Evolutionary conservation across 2,888 invertebrate species (phyloP).

Genomic region (Mactromeris polynyma): DNA sequence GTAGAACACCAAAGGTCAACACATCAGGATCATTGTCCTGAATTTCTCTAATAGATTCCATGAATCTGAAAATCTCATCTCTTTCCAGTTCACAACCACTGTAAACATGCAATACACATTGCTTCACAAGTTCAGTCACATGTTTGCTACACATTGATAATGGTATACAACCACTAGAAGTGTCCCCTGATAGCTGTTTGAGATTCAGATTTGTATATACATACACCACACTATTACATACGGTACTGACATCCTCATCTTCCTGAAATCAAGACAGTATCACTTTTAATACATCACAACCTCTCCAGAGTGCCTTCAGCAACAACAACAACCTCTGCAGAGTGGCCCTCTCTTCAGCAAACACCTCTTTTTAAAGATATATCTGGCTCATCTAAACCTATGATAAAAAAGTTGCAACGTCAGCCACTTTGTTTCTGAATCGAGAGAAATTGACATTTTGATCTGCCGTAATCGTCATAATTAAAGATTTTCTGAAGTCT

Average conservation of each 20-base stretch:
- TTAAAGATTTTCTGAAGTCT: too few species aligned
- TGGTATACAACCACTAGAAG: neutral
- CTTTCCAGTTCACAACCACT: neutral
- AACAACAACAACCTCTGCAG: too few species aligned
- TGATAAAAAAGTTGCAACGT: too few species aligned
- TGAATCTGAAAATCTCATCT: neutral
- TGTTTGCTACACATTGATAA: neutral
- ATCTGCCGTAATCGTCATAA: too few species aligned
- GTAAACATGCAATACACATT: constrained; percentile 76
- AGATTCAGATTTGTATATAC: neutral
- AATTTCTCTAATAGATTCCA: neutral
- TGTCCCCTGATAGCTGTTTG: neutral
- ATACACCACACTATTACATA: neutral
- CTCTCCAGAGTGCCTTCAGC: too few species aligned
- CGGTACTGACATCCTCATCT: neutral
- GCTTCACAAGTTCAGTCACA: neutral
- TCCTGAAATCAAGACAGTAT: neutral
- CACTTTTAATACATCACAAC: too few species aligned
- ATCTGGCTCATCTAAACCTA: too few species aligned
- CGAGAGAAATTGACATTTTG: too few species aligned
- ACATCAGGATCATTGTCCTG: neutral
- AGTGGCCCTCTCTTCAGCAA: too few species aligned
- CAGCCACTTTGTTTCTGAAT: too few species aligned
- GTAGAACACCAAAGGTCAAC: constrained; percentile 19
- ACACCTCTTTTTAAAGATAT: too few species aligned